Evolutionary conservation across 1,140 invertebrate genomes (phyloP).

Genomic region (Sinella curviseta): DNA sequence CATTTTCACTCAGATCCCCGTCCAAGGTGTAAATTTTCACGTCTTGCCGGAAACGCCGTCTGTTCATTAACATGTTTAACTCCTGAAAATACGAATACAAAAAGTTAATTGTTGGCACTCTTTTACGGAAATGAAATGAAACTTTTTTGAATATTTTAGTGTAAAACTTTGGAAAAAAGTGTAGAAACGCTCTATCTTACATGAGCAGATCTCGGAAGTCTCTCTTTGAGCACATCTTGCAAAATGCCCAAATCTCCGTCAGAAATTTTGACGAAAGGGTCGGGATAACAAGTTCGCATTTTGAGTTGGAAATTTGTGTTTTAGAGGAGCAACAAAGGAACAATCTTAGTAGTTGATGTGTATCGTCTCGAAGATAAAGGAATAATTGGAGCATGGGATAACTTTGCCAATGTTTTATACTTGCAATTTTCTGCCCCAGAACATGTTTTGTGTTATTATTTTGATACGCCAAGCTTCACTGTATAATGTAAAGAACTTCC

Average conservation of each 20-base stretch:
- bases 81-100: neutral
- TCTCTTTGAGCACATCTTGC: neutral
- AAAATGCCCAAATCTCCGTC: neutral
- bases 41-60: neutral
- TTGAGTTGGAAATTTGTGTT: neutral
- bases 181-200: neutral
- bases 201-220: constrained; percentile 9
- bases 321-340: neutral
- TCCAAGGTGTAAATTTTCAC: neutral
- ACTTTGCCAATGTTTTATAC: neutral
- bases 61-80: neutral
- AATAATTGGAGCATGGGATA: neutral
- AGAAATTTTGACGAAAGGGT: neutral
- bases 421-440: too few species aligned
- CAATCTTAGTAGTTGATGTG: neutral
- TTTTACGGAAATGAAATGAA: too few species aligned
- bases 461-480: neutral
- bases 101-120: too few species aligned
- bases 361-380: neutral
- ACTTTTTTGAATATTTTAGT: too few species aligned
- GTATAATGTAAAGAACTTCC: neutral
- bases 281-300: neutral
- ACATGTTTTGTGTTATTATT: too few species aligned
- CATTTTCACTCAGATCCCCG: neutral
- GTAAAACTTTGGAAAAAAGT: too few species aligned